phyloP scores from a whole-genome alignment of 2,888 invertebrate species.

The Papilio demoleus region DNA sequence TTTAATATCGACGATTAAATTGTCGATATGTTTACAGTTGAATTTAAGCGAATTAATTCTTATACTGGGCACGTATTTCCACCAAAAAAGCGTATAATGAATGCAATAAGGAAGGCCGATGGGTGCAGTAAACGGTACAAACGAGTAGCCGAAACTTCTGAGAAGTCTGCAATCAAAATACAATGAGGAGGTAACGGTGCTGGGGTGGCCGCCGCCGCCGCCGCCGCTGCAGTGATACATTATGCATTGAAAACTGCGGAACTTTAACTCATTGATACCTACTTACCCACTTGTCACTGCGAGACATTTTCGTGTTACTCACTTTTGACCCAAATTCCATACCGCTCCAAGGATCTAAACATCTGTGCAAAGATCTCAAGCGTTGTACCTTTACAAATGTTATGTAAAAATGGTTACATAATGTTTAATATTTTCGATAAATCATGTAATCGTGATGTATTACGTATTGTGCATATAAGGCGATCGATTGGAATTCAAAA shows the following conservation, averaged over 20 bases:
- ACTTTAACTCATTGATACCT: slow-evolving; percentile 42
- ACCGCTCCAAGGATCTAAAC: background rate
- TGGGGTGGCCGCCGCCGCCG: slow-evolving; percentile 56
- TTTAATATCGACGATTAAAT: slow-evolving; percentile 18
- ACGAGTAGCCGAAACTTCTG: slow-evolving; percentile 74
- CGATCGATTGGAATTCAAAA: slow-evolving; percentile 45
- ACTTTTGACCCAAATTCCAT: background rate
- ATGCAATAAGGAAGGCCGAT: slow-evolving; percentile 71
- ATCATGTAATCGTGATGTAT: slow-evolving; percentile 11
- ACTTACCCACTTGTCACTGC: slow-evolving; percentile 18
- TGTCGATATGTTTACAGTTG: slow-evolving; percentile 22
- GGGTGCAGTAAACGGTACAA: slow-evolving; percentile 76
- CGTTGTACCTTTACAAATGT: background rate
- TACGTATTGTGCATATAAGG: slow-evolving; percentile 32
- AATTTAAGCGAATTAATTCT: slow-evolving; percentile 41
- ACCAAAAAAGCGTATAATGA: slow-evolving; percentile 70
- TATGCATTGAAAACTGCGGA: slow-evolving; percentile 65
- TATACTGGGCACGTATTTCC: slow-evolving; percentile 50
- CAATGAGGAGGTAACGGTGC: slow-evolving; percentile 76
- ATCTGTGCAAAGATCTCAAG: background rate
- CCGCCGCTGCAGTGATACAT: slow-evolving; percentile 57
- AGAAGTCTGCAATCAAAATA: slow-evolving; percentile 76
- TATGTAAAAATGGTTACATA: background rate
- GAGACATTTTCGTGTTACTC: background rate
- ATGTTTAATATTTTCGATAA: background rate